Evolutionary conservation across 2,888 invertebrate species (phyloP).

Genomic region (Ophion slaviceki): DNA sequence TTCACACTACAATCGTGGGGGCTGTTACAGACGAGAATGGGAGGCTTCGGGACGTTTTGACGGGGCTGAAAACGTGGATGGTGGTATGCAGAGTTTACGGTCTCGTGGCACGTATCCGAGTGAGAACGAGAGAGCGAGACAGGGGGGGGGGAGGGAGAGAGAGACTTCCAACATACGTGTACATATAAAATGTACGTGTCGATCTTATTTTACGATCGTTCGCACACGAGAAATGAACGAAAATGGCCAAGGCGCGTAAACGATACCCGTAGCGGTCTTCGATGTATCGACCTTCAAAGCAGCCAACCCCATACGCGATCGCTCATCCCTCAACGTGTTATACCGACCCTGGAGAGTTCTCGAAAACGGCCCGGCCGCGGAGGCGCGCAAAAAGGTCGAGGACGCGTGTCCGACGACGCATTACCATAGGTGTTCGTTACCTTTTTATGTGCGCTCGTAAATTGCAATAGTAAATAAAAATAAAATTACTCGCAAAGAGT

Average conservation of each 20-base stretch:
- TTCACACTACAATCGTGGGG: constrained; percentile 3
- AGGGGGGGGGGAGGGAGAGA: background rate
- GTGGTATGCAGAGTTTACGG: constrained; percentile 48
- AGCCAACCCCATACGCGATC: constrained; percentile 26
- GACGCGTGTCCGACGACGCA: no score
- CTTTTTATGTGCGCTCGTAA: no score
- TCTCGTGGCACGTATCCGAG: constrained; percentile 10
- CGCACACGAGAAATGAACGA: constrained; percentile 10
- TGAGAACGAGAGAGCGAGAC: background rate
- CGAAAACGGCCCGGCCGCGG: constrained; percentile 30
- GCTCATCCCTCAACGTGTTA: constrained; percentile 62
- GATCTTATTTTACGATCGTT: constrained; percentile 63
- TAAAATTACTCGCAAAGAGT: no score
- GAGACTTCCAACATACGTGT: background rate
- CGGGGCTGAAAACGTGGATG: constrained; percentile 50
- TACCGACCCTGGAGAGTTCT: constrained; percentile 39
- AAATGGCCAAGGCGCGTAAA: background rate
- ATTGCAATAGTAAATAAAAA: no score
- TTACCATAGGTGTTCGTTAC: no score
- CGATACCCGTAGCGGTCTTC: constrained; percentile 4
- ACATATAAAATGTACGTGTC: constrained; percentile 37
- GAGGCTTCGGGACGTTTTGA: constrained; percentile 34
- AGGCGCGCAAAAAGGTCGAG: no score
- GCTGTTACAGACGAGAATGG: background rate
- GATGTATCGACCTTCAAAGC: constrained; percentile 42